phyloP scores from a whole-genome alignment of 2,888 invertebrate species.

The Poecilus cupreus region DNA sequence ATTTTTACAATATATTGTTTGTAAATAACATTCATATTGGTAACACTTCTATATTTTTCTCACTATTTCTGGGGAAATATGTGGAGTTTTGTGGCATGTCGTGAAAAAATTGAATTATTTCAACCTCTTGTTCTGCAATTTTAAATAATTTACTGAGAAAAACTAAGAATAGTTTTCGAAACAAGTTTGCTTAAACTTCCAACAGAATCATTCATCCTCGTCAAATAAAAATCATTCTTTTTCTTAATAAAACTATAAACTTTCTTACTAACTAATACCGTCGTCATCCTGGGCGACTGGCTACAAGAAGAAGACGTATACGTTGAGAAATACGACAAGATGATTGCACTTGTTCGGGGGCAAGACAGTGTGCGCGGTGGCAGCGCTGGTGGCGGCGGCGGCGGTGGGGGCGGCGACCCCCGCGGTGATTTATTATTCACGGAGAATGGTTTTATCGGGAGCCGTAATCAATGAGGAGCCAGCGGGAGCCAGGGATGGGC shows the following conservation, averaged over 20 bases:
- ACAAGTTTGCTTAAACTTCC: neutral
- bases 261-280: conserved; percentile 27
- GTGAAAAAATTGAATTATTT: no score
- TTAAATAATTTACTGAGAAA: no score
- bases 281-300: neutral
- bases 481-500: conserved; percentile 48
- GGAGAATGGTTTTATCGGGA: conserved; percentile 52
- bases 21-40: no score
- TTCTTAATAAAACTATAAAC: conserved; percentile 41
- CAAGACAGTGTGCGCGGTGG: neutral
- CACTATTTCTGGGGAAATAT: no score
- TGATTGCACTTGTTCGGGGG: conserved; percentile 44
- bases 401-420: neutral
- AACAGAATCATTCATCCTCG: conserved; percentile 24
- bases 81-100: no score
- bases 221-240: conserved; percentile 34
- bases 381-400: neutral
- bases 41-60: no score
- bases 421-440: conserved; percentile 54
- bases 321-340: conserved; percentile 44
- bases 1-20: no score
- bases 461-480: conserved; percentile 58
- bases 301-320: conserved; percentile 26
- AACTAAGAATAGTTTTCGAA: neutral
- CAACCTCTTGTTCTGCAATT: no score